Evolutionary conservation across 2,888 invertebrate genomes (phyloP), one percentile per base, ranked within the genome.

Genomic region (Mayetiola destructor): DNA sequence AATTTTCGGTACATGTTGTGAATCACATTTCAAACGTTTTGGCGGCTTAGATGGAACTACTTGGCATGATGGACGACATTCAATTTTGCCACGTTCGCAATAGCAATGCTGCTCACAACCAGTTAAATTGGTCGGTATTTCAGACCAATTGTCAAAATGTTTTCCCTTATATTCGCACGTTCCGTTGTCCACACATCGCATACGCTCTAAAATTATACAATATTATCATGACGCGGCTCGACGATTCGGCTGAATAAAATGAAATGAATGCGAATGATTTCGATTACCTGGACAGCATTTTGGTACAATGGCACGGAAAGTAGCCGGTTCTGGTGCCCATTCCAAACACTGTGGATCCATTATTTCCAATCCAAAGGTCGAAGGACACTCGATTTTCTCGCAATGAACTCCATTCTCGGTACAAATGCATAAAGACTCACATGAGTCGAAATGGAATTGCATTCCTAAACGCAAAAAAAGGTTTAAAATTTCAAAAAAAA

Each of bases 41-140:
- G 92, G 91, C 0, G 92, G 91, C 29, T 82, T 64, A 0, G 85
- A 81, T 1, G 87, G 75, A 1, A 91, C 79, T 0, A 86, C 85
- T 2, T 85, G 80, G 71, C 93, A 93, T 14, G 82, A 80, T 36
- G 84, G 82, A 62, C 86, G 84, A 65, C 93, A 93, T 60, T 89
- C 85, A 18, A 93, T 77, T 62, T 85, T 87, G 16, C 92, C 90
- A 69, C 85, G 84, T 68, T 91, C 88, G 66, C 92, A 93, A 68
- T 83, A 88, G 66, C 92, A 93, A 62, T 85, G 79, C 63, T 85
- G 80, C 61, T 90, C 88, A 66, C 92, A 93, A 69, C 71, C 72
- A 12, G 88, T 87, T 3, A 91, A 72, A 57, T 84, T 80, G 9
- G 79, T 73, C 0, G 92, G 91, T 52, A 93, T 80, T 64, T 85